Percentiles rank a stretch among this genome's conserved stretches.
Evolutionary conservation across 1,140 invertebrate species (phyloP).

Genomic region (Drosophila takahashii): DNA sequence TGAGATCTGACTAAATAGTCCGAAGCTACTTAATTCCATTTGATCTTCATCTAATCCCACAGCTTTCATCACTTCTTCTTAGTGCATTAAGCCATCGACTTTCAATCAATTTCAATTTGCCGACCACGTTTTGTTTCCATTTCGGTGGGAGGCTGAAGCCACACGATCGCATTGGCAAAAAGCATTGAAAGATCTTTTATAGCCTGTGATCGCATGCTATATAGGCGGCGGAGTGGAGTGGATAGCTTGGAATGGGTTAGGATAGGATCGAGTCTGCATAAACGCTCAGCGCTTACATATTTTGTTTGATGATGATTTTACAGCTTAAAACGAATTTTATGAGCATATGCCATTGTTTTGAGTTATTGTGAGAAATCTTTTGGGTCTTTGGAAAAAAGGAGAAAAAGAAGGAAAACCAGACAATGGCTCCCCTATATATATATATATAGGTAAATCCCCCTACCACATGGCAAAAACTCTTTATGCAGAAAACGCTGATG

Average conservation of each 20-base stretch:
- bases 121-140: conserved; percentile 61
- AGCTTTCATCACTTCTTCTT: neutral
- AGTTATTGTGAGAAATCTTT: conserved; percentile 82
- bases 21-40: neutral
- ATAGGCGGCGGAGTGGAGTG: conserved; percentile 11
- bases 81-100: conserved; percentile 56
- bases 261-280: conserved; percentile 48
- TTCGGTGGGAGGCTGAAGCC: conserved; percentile 45
- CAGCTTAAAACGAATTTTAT: conserved; percentile 85
- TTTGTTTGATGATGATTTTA: conserved; percentile 84
- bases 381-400: conserved; percentile 1
- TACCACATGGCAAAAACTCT: conserved; percentile 8
- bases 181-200: conserved; percentile 68
- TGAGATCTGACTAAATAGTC: too few species aligned
- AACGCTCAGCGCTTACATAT: conserved; percentile 73
- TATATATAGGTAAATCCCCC: neutral
- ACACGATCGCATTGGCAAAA: conserved; percentile 65
- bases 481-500: conserved; percentile 47
- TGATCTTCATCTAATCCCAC: conserved; percentile 9
- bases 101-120: conserved; percentile 40
- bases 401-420: conserved; percentile 13
- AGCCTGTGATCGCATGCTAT: conserved; percentile 58
- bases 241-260: conserved; percentile 1
- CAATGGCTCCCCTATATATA: conserved; percentile 25
- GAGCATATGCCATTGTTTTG: conserved; percentile 84